Conservation (phyloP, 35 echinoderm and acorn worm genomes). For the Amphiura filiformis region DNA sequence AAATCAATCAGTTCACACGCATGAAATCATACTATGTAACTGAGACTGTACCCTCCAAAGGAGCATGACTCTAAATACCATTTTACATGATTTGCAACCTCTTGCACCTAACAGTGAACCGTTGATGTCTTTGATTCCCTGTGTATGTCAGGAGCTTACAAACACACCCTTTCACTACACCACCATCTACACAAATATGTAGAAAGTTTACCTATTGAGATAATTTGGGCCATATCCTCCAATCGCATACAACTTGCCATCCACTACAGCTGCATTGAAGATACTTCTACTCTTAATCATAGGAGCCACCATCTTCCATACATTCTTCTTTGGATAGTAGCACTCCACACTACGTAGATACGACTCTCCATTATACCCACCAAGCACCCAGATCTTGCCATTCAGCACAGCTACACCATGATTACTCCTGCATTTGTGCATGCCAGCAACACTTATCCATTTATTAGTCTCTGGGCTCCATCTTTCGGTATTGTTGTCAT, state of each 20-base stretch:
- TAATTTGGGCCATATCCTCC: constrained; percentile 96
- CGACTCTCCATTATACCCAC: constrained; percentile 90
- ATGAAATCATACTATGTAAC: too few relatives aligned
- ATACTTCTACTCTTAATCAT: constrained; percentile 91
- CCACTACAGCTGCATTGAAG: constrained; percentile 74
- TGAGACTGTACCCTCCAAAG: too few relatives aligned
- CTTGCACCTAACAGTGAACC: too few relatives aligned
- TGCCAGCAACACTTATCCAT: constrained; percentile 73
- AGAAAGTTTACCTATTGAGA: constrained; percentile 63
- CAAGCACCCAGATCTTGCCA: constrained; percentile 87
- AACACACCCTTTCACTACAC: too few relatives aligned
- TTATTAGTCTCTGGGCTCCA: constrained; percentile 78
- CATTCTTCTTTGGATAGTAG: constrained; percentile 64
- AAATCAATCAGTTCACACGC: too few relatives aligned
- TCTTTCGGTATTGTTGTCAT: constrained; percentile 82
- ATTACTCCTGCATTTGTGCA: constrained; percentile 84
- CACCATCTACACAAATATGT: too few relatives aligned
- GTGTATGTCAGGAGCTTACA: too few relatives aligned
- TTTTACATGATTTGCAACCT: too few relatives aligned
- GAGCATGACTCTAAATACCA: too few relatives aligned
- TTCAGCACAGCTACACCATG: constrained; percentile 86
- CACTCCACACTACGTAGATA: constrained; percentile 90
- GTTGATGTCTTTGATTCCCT: too few relatives aligned
- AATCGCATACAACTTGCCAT: constrained; percentile 92
- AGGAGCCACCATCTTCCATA: constrained; percentile 75